Conservation (phyloP, 2,797 vertebrate species). For the Acipenser transmontanus region DNA sequence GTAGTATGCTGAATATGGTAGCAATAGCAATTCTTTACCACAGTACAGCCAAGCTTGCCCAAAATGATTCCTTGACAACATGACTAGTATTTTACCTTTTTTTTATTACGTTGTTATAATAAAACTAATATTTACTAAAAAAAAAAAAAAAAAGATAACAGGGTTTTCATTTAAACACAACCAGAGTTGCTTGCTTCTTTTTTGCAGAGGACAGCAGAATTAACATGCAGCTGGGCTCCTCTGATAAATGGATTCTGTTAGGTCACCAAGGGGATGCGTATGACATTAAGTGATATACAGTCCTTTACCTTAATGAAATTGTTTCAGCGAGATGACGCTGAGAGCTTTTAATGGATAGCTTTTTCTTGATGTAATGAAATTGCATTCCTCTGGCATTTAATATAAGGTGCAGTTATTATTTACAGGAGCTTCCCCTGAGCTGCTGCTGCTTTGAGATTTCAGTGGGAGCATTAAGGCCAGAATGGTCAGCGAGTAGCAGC, state of each 20-base stretch:
- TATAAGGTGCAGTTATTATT: constrained; percentile 80
- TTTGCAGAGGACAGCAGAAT: constrained; percentile 56
- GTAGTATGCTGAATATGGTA: too few species aligned
- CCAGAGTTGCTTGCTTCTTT: constrained; percentile 14
- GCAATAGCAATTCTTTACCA: too few species aligned
- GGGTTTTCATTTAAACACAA: constrained; percentile 8
- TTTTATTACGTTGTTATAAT: too few species aligned
- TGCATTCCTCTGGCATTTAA: constrained; percentile 81
- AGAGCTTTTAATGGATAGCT: constrained; percentile 82
- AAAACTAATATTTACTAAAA: neutral
- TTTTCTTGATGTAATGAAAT: constrained; percentile 83
- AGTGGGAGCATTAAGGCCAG: constrained; percentile 45
- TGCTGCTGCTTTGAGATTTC: constrained; percentile 54
- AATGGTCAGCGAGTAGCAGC: constrained; percentile 27
- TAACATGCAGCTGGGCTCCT: constrained; percentile 75
- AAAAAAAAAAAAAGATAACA: neutral
- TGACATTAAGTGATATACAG: constrained; percentile 92
- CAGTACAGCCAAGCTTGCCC: too few species aligned
- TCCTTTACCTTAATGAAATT: constrained; percentile 96
- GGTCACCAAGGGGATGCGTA: constrained; percentile 73
- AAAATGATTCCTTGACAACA: too few species aligned
- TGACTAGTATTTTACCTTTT: too few species aligned
- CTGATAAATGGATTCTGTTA: constrained; percentile 81
- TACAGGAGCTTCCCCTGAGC: constrained; percentile 62
- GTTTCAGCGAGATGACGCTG: constrained; percentile 83